phyloP scores from a whole-genome alignment of 2,113 vertebrate genomes.

The Murina feae region DNA sequence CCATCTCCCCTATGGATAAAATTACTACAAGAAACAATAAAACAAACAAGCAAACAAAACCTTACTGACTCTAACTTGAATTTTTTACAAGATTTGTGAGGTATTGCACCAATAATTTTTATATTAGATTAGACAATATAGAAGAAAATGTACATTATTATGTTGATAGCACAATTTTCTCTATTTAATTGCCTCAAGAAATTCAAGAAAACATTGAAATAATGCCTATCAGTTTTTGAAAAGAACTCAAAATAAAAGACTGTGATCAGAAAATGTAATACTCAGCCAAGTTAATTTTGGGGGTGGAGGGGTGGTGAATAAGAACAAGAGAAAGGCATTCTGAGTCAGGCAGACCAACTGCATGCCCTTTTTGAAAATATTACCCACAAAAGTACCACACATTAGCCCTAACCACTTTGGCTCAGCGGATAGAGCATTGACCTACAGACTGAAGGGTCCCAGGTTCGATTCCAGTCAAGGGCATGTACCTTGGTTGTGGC shows the following conservation, averaged over 20 bases:
- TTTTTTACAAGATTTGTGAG: background rate
- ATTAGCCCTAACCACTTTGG: background rate
- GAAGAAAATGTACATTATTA: background rate
- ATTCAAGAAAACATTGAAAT: background rate
- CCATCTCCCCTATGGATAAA: background rate
- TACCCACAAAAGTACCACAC: background rate
- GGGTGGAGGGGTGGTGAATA: accelerated
- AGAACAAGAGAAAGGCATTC: background rate
- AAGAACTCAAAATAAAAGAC: background rate
- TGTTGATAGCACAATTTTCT: background rate
- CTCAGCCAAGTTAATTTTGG: background rate
- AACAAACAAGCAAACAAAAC: background rate
- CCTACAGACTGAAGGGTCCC: no score
- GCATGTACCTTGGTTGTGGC: no score
- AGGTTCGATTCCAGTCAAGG: no score
- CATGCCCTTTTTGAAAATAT: background rate
- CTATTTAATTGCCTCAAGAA: background rate
- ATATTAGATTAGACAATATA: background rate
- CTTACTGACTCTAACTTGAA: background rate
- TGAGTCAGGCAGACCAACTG: background rate
- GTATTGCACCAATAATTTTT: background rate
- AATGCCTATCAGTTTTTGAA: background rate
- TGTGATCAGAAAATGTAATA: background rate
- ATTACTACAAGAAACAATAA: background rate
- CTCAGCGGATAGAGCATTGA: no score